phyloP scores from a whole-genome alignment of 2,113 vertebrate species.

The Jaculus jaculus region DNA sequence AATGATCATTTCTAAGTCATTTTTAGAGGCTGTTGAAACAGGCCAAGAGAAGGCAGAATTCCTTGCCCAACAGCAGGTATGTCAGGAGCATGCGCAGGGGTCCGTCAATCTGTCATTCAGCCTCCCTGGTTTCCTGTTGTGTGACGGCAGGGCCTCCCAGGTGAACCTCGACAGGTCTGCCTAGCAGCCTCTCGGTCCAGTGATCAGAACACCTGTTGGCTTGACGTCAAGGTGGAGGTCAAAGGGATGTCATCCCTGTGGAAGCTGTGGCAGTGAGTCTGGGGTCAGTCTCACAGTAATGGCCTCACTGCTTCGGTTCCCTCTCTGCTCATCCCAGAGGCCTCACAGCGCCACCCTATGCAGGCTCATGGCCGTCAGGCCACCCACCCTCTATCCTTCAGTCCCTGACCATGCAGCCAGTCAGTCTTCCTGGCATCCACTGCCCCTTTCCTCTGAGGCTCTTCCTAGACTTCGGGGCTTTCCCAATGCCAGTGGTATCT shows the following conservation, averaged over 20 bases:
- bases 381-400: neutral
- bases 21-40: neutral
- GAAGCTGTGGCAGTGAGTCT: too few relatives aligned
- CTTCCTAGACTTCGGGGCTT: neutral
- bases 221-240: too few relatives aligned
- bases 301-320: accelerated
- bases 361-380: too few relatives aligned
- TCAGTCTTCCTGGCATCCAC: accelerated
- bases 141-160: accelerated
- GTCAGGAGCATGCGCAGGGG: neutral
- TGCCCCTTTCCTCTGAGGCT: too few relatives aligned
- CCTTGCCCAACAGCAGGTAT: neutral
- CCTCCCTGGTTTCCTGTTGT: neutral
- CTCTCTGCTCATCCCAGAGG: accelerated
- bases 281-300: neutral
- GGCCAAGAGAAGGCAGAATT: neutral
- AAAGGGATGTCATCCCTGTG: too few relatives aligned
- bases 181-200: neutral
- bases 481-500: accelerated
- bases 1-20: neutral
- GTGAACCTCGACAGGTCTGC: accelerated
- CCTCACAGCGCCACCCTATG: neutral
- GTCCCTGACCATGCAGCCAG: neutral
- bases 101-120: neutral
- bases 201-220: neutral